Conservation (phyloP, 2,113 vertebrate species). For the Proteles cristata region DNA sequence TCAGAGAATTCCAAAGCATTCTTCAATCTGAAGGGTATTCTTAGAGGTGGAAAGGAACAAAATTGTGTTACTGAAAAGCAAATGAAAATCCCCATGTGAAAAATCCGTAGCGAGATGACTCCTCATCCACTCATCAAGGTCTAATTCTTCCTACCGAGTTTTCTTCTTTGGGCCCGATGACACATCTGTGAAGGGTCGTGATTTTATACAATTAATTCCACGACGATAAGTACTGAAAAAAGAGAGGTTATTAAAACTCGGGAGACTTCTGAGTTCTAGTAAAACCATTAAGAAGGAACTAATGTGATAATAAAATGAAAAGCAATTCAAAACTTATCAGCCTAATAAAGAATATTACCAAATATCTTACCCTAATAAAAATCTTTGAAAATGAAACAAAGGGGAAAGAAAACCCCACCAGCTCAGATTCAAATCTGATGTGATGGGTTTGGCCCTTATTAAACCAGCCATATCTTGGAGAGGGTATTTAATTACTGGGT, state of each 20-base stretch:
- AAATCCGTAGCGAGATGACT: background rate
- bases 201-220: slow-evolving; percentile 77
- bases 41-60: slow-evolving; percentile 41
- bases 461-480: slow-evolving; percentile 26
- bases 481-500: slow-evolving; percentile 56
- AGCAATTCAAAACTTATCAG: slow-evolving; percentile 79
- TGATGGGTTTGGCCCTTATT: slow-evolving; percentile 35
- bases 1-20: slow-evolving; percentile 49
- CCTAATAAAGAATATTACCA: slow-evolving; percentile 78
- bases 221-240: slow-evolving; percentile 62
- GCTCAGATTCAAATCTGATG: slow-evolving; percentile 50
- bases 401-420: background rate
- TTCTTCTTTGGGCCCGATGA: slow-evolving; percentile 62
- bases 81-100: slow-evolving; percentile 18
- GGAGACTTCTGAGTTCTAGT: slow-evolving; percentile 68
- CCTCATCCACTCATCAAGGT: slow-evolving; percentile 63
- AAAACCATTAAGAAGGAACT: slow-evolving; percentile 82
- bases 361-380: slow-evolving; percentile 69
- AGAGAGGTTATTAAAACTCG: slow-evolving; percentile 77
- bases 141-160: slow-evolving; percentile 66
- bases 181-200: slow-evolving; percentile 62
- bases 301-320: slow-evolving; percentile 81
- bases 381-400: slow-evolving; percentile 70
- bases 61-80: background rate
- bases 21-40: slow-evolving; percentile 17